phyloP scores from a whole-genome alignment of 2,888 invertebrate genomes.

The Orthosia cruda region DNA sequence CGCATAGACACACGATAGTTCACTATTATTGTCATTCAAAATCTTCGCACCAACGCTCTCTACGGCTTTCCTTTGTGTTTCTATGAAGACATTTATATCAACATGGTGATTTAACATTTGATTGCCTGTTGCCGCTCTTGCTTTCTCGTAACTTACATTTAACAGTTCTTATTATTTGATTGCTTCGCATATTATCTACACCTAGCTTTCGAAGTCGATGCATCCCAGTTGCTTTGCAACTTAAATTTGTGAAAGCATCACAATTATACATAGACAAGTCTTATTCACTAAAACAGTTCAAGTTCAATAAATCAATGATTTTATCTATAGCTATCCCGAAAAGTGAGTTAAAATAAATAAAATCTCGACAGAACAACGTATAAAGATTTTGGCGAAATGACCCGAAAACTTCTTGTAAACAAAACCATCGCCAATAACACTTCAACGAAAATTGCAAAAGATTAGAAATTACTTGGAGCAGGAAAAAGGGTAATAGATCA shows the following conservation, averaged over 20 bases:
- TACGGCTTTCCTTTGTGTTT: conserved; percentile 51
- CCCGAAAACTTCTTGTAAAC: background rate
- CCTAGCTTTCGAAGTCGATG: background rate
- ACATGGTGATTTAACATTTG: conserved; percentile 25
- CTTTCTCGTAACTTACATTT: conserved; percentile 37
- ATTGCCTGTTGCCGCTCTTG: conserved; percentile 23
- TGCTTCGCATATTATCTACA: background rate
- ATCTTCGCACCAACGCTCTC: conserved; percentile 48
- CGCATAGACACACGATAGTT: conserved; percentile 75
- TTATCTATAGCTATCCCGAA: background rate
- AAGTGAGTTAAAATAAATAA: background rate
- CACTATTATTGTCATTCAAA: conserved; percentile 78
- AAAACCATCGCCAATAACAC: too few relatives aligned
- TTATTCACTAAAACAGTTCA: too few relatives aligned
- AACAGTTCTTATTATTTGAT: conserved; percentile 1
- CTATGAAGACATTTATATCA: conserved; percentile 47
- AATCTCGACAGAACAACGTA: too few relatives aligned
- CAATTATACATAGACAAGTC: too few relatives aligned
- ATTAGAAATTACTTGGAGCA: background rate
- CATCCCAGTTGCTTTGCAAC: background rate
- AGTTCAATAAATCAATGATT: too few relatives aligned
- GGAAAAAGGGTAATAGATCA: too few relatives aligned
- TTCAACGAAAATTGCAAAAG: background rate
- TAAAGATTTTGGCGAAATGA: background rate
- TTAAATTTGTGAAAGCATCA: background rate